Conservation (phyloP, 2,113 vertebrate genomes). For the Shinisaurus crocodilurus region DNA sequence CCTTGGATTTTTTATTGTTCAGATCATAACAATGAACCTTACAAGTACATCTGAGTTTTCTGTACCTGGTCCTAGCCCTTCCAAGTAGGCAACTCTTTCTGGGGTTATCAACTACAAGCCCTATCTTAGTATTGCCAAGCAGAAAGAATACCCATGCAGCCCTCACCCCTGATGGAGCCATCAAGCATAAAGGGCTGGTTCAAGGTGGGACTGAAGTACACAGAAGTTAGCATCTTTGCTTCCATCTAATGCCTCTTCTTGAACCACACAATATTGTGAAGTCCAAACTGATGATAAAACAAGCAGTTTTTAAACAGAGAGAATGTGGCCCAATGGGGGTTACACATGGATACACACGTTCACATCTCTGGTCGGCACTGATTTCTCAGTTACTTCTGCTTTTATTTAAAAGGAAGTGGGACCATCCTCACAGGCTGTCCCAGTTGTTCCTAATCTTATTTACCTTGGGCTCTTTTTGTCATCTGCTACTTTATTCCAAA, state of each 20-base stretch:
- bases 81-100: neutral
- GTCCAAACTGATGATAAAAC: neutral
- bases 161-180: neutral
- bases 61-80: neutral
- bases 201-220: too few species aligned
- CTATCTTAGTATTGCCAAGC: neutral
- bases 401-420: neutral
- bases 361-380: neutral
- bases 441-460: neutral
- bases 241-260: too few species aligned
- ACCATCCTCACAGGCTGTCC: neutral
- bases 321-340: neutral
- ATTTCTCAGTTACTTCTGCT: neutral
- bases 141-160: neutral
- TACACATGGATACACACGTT: neutral
- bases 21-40: neutral
- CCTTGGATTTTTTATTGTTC: too few species aligned
- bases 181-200: too few species aligned
- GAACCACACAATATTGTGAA: neutral
- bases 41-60: neutral
- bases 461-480: neutral
- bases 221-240: too few species aligned
- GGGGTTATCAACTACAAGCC: neutral
- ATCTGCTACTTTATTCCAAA: neutral
- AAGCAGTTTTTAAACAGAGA: neutral